Evolutionary conservation across 2,113 vertebrate genomes (phyloP), one percentile per base, ranked within the genome.

Genomic region (Saguinus imperator): DNA sequence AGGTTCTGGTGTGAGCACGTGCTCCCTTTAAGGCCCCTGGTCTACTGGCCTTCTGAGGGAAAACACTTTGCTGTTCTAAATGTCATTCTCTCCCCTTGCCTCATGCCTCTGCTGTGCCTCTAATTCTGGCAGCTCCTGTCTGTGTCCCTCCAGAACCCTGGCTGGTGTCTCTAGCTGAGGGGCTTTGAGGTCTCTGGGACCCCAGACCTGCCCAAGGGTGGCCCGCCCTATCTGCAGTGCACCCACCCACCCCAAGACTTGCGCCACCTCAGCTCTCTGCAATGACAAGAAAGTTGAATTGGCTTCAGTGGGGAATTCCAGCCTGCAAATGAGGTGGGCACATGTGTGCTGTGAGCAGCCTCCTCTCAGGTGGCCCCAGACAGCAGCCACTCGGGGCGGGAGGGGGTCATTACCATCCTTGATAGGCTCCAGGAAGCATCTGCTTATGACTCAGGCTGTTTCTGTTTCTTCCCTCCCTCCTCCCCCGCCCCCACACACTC

Each of bases 311-410:
- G 81, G 81, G 93, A 70, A 48, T 35, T 77, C 10, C 13, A 8
- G 23, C 8, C 83, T 23, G 20, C 17, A n/a, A 29, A 40, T 0
- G 6, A 83, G 90, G 61, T 50, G 72, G 50, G 61, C 40, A 13
- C 9, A 21, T 14, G 48, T 50, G 43, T n/a, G n/a, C 83, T 23
- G 27, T 95, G 93, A 97, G 79, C 70, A 68, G 86, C 83, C 82
- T 82, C n/a, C 43, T 79, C 40, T 87, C 90, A 21, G 73, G 52
- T 85, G 95, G 64, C 55, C 18, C 8, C 48, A 43, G 84, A 55
- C 43, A 61, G 87, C 58, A 57, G 85, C 89, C 70, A 6, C 20
- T 40, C 1, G 2, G 64, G 43, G 72, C 0, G 2, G 77, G 16
- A 64, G 58, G 43, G 43, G 61, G 2, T 66, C 43, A 70, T 88